Evolutionary conservation across 1,140 invertebrate species (phyloP).

Genomic region (Macrotrachela quadricornifera): DNA sequence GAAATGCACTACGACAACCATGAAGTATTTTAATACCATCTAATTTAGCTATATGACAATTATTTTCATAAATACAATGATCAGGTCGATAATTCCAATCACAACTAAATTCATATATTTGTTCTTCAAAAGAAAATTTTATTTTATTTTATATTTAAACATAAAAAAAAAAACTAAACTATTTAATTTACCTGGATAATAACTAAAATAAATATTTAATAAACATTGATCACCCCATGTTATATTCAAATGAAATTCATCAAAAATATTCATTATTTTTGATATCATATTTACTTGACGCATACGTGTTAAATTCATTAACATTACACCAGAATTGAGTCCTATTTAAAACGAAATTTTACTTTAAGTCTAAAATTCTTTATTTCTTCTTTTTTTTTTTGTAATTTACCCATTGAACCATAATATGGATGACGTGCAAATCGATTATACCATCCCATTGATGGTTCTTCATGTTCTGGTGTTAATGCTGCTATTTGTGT

Average conservation of each 20-base stretch:
- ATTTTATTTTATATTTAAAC: neutral
- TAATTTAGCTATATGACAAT: conserved; percentile 50
- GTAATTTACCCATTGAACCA: conserved; percentile 28
- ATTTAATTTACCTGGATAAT: conserved; percentile 52
- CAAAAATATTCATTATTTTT: conserved; percentile 58
- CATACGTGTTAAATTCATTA: conserved; percentile 85
- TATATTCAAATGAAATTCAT: conserved; percentile 60
- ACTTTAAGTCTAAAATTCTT: no score
- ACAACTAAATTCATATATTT: conserved; percentile 57
- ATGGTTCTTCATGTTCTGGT: conserved; percentile 67
- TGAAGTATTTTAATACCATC: conserved; percentile 63
- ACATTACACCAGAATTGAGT: conserved; percentile 82
- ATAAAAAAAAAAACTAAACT: neutral
- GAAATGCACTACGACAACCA: conserved; percentile 62
- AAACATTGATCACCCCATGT: conserved; percentile 95
- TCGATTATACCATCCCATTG: conserved; percentile 79
- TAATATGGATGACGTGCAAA: conserved; percentile 85
- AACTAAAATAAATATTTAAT: conserved; percentile 81
- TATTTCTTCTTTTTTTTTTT: no score
- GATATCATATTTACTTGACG: conserved; percentile 57
- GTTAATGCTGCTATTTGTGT: conserved; percentile 64
- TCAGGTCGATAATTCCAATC: conserved; percentile 74
- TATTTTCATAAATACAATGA: conserved; percentile 72
- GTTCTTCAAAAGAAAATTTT: conserved; percentile 35
- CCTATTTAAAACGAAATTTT: conserved; percentile 37